A percentile compares a stretch with the other conserved stretches of the same genome.
Conservation (phyloP, 2,113 vertebrate genomes). For the Hoplias malabaricus region DNA sequence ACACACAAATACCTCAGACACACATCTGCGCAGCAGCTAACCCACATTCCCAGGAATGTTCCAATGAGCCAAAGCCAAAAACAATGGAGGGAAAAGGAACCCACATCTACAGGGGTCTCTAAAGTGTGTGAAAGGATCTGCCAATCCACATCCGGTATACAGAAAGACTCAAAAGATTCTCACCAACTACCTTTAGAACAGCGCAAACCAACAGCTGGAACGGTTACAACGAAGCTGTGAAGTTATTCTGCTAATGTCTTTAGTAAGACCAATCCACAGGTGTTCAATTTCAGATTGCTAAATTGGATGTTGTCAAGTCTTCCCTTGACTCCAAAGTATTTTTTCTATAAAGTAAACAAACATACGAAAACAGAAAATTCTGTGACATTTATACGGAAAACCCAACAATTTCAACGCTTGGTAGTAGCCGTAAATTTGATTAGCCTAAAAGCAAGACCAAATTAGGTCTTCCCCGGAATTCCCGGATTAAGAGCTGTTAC, state of each 20-base stretch:
- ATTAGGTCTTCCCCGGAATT: conserved; percentile 16
- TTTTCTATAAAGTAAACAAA: no score
- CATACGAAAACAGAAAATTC: background rate
- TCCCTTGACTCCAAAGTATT: no score
- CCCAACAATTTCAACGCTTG: background rate
- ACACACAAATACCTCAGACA: conserved; percentile 21
- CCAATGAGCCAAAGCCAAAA: conserved; percentile 16
- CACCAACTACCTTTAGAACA: background rate
- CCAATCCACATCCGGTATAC: background rate
- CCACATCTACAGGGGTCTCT: conserved; percentile 3
- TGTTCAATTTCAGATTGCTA: no score
- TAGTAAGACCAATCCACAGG: no score
- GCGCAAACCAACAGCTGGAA: background rate
- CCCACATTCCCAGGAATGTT: conserved; percentile 46
- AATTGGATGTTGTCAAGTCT: no score
- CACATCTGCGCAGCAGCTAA: conserved; percentile 7
- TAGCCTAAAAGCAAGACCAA: background rate
- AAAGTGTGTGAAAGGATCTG: conserved; percentile 24
- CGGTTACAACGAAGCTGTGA: no score
- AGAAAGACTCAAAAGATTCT: background rate
- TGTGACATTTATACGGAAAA: background rate
- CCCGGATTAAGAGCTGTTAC: background rate
- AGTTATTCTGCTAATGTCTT: no score
- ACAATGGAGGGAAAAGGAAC: conserved; percentile 50
- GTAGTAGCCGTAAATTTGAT: background rate